Evolutionary conservation across 2,888 invertebrate species (phyloP), one percentile per base, ranked within the genome.

Genomic region (Rapana venosa): DNA sequence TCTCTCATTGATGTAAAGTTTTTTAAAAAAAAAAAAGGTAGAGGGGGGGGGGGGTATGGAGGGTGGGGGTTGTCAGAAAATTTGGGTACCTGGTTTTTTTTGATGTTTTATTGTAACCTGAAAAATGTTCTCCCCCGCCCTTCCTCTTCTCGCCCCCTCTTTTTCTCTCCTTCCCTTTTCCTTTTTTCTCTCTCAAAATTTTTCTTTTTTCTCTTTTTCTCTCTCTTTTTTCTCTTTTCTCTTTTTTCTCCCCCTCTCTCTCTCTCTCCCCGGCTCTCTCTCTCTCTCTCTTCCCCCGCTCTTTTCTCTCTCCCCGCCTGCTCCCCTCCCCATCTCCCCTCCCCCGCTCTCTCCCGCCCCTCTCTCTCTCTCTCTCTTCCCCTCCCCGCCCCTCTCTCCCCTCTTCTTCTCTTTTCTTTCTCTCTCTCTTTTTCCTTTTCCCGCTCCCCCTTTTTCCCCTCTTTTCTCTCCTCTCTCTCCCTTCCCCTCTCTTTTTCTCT

Each of bases 221-320:
- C 88, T 88, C 32, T 66, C 47, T 81, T 32, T 83, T 79, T 61
- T 88, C 61, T 74, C 81, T 88, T 26, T 79, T 88, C 81, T 81
- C 32, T 61, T 32, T 88, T 13, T 58, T 58, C 22, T 88, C 36
- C 56, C 30, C 56, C 58, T 88, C 32, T 22, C 30, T 88, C 56
- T 13, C 8, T 17, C n/a, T n/a, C n/a, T n/a, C n/a, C n/a, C n/a
- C n/a, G n/a, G n/a, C n/a, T n/a, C n/a, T n/a, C n/a, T n/a, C 17
- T 61, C 61, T 61, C 61, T 61, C 17, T 17, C 17, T 17, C 17
- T 17, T 61, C 17, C 61, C 17, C 61, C 17, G 13, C 17, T 17
- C 17, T 17, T 61, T 17, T 61, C 17, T 61, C 61, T 61, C 61
- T 84, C 84, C 35, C 84, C 35, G 32, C 58, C 86, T 86, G n/a